These are phyloP conservation scores for Nipponacmea schrenckii DNA, from an alignment of 2,888 invertebrate genomes.

Conservation along the genomic window DNA sequence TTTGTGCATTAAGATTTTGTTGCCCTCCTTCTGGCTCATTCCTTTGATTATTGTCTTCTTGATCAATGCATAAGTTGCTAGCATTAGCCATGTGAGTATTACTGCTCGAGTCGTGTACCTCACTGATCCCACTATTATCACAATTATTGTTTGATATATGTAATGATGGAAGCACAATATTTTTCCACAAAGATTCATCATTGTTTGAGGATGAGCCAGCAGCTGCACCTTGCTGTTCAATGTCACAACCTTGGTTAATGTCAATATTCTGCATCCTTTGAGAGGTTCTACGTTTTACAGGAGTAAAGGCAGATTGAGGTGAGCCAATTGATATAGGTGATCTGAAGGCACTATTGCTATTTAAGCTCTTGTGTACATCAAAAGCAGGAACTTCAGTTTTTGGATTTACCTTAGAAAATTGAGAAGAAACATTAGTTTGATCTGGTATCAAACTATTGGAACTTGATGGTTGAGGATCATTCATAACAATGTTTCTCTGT, in stretches of 20 bases:
- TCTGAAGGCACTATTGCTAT: background rate
- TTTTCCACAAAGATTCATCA: conserved; percentile 29
- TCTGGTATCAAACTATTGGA: conserved; percentile 2
- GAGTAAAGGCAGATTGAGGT: conserved; percentile 32
- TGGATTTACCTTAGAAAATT: background rate
- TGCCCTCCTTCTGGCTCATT: too few species aligned
- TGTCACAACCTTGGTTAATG: too few species aligned
- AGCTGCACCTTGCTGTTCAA: too few species aligned
- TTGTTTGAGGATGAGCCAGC: background rate
- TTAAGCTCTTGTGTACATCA: background rate
- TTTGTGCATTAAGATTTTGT: too few species aligned
- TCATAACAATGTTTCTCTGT: conserved; percentile 7
- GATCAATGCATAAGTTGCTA: too few species aligned
- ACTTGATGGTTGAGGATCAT: background rate
- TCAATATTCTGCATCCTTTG: background rate
- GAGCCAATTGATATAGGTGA: conserved; percentile 22
- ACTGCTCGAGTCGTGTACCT: too few species aligned
- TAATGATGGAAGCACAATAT: conserved; percentile 27
- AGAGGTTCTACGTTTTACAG: conserved; percentile 23
- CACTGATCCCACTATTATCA: too few species aligned
- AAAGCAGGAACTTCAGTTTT: background rate
- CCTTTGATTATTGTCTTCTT: too few species aligned
- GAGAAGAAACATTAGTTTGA: background rate
- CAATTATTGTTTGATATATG: too few species aligned
- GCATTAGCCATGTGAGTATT: too few species aligned